Evolutionary conservation across 1,140 invertebrate species (phyloP).

Genomic region (Drosophila teissieri): DNA sequence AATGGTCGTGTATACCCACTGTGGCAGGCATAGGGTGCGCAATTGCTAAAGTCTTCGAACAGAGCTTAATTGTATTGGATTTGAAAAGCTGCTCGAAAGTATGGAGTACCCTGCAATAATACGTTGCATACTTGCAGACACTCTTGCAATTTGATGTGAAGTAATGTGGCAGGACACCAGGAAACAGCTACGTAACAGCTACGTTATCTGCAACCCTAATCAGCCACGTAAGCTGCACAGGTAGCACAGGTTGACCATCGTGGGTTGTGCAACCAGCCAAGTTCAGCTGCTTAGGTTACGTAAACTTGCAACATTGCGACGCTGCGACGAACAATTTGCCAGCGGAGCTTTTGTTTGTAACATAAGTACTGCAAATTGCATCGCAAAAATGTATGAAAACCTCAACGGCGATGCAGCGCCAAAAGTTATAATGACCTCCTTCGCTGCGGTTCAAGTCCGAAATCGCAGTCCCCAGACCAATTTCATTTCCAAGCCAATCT

Average conservation of each 20-base stretch:
- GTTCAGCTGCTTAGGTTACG: slow-evolving; percentile 25
- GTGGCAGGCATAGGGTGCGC: too few species aligned
- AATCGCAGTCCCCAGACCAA: slow-evolving; percentile 8
- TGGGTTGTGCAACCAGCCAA: slow-evolving; percentile 12
- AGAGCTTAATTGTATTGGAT: too few species aligned
- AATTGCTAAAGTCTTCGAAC: too few species aligned
- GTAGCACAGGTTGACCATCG: neutral
- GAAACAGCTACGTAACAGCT: neutral
- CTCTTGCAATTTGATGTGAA: neutral
- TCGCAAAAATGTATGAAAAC: slow-evolving; percentile 7
- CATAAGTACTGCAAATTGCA: too few species aligned
- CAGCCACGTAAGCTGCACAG: slow-evolving; percentile 2
- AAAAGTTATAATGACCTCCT: slow-evolving; percentile 67
- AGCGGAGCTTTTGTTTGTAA: neutral
- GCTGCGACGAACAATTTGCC: slow-evolving; percentile 1
- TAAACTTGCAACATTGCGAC: neutral
- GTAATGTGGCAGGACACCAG: neutral
- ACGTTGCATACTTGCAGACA: neutral
- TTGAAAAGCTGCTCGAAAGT: too few species aligned
- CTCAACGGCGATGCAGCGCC: slow-evolving; percentile 16
- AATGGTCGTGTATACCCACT: neutral
- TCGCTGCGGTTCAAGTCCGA: slow-evolving; percentile 1
- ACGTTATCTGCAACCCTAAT: slow-evolving; percentile 1
- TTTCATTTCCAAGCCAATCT: slow-evolving; percentile 19
- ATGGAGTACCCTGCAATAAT: too few species aligned